Base-by-base conservation (phyloP, 1,140 invertebrate species). In the Caenorhabditis elegans region DNA sequence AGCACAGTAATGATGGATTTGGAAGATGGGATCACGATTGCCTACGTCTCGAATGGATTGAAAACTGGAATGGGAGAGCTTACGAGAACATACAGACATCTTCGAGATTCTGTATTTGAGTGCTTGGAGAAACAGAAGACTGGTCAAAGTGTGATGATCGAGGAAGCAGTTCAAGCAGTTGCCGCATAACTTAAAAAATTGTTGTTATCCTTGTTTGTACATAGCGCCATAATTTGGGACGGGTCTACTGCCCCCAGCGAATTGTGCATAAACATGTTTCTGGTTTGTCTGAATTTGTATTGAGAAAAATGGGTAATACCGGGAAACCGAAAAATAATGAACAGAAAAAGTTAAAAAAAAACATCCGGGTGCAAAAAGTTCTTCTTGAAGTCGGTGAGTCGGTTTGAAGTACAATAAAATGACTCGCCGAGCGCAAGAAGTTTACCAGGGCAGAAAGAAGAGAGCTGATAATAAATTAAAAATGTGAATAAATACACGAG, bases 41-140 rank as follows among this genome's bases (percentile, higher is more conserved):
- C 85, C 17, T 88, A 88, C 76, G 87, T 88, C 19, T 82, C 76
- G 5, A 88, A 88, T 34, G 87, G 87, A 13, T 46, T 88, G 36
- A 88, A 88, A 82, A 83, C 86, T 3, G 87, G 87, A 26, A 87
- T 86, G 84, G 87, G 87, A 17, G 87, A 88, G 75, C 55, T 88
- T 24, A 89, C 84, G 3, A 47, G 84, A 51, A 86, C 87, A 3
- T 88, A 88, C 51, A 49, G 86, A n/a, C 82, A 79, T 53, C 78
- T 83, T 3, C 39, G 82, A 34, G 77, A 83, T 49, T 76, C 82
- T 17, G 82, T 83, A 15, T 83, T 79, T n/a, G 82, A 83, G 11
- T 83, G 82, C 31, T 26, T 83, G 0, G 82, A 83, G 34, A 79
- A 83, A 28, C 77, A 78, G 19, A 78, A 78, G n/a, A 70, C 11